These are phyloP conservation scores for Oxygymnocypris stewartii DNA, from an alignment of 2,113 vertebrate species.

Conservation along the genomic window DNA sequence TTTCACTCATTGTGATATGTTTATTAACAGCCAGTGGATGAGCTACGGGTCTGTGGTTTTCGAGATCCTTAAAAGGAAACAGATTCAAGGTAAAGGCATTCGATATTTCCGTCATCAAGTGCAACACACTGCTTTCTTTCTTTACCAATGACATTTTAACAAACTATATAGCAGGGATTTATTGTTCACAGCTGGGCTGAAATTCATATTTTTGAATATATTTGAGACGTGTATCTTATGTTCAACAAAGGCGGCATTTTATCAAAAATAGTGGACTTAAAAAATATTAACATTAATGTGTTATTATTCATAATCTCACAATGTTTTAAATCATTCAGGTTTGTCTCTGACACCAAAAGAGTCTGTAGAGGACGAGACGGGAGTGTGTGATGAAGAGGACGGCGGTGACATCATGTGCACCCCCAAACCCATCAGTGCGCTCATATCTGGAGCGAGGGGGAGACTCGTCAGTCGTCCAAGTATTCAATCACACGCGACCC, in stretches of 20 bases:
- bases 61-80: constrained; percentile 76
- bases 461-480: constrained; percentile 71
- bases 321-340: constrained; percentile 6
- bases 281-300: no score
- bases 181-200: no score
- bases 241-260: no score
- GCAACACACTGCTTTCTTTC: no score
- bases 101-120: not conserved
- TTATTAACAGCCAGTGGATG: constrained; percentile 71
- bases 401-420: constrained; percentile 50
- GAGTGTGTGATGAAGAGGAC: not conserved
- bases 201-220: no score
- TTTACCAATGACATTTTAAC: not conserved
- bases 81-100: constrained; percentile 58
- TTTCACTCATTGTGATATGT: not conserved
- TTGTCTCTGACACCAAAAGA: not conserved
- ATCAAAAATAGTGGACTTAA: no score
- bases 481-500: constrained; percentile 78
- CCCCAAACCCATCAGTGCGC: constrained; percentile 63
- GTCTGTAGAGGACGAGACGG: not conserved
- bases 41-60: constrained; percentile 75
- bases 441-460: constrained; percentile 66
- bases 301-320: not conserved
- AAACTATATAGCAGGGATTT: no score
- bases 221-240: no score